Base-by-base conservation (phyloP, 2,888 invertebrate genomes). In the Nephrotoma appendiculata region DNA sequence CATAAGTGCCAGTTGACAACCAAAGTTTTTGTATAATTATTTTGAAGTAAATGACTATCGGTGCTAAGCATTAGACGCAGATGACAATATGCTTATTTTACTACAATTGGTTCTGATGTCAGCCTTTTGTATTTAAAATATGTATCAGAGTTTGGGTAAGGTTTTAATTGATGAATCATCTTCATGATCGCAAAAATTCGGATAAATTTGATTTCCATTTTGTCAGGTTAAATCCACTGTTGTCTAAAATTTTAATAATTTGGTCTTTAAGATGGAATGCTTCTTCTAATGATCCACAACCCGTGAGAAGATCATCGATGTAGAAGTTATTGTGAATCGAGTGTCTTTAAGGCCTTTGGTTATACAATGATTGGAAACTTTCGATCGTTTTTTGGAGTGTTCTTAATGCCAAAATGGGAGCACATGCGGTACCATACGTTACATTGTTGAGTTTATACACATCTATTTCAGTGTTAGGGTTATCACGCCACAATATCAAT, bases 401-500 rank as follows among this genome's bases (percentile, higher is more conserved):
- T 11, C 86, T 86, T 11, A 87, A 48, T 0, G 87, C 86, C 5
- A 88, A 11, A 42, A 83, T 86, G 0, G 87, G 86, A 0, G 86
- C 87, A 31, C 44, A 52, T 1, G 86, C 83, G 0, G 45, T 87
- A 6, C 88, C 87, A 41, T 87, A 85, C n/a, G 87, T 87, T 9
- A 87, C 85, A n/a, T 57, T 85, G 5, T 86, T 85, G 3, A 87
- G 12, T 5, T 52, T 41, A 45, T 83, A 87, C 3, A n/a, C 5
- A 52, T 12, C 41, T 2, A 52, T 44, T 0, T 0, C 41, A 3
- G 48, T 12, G 19, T 41, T 5, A 15, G 41, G n/a, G 52, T 15
- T 15, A 12, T 52, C 41, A 6, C 71, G 85, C 87, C 87, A 87
- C 1, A 85, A n/a, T 15, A 87, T 85, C 7, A 19, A 5, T 43